phyloP scores from a whole-genome alignment of 1,140 invertebrate species.

The Kradibia gibbosae region DNA sequence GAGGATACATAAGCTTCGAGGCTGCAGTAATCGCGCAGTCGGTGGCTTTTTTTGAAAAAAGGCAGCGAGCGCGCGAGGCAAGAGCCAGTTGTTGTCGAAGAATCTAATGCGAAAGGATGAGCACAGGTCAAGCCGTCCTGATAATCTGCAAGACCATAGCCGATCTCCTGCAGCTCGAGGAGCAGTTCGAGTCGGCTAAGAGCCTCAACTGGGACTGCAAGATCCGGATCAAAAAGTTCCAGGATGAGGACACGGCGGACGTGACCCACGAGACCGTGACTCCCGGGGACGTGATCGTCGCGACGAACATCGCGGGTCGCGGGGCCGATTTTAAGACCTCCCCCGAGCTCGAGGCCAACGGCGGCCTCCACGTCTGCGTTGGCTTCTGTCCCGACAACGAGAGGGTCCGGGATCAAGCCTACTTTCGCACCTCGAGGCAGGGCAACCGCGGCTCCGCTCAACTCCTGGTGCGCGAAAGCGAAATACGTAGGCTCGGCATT shows the following conservation, averaged over 20 bases:
- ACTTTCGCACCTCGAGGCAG: slow-evolving; percentile 63
- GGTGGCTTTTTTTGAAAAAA: too few species aligned
- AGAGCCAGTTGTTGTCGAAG: background rate
- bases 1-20: too few species aligned
- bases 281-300: slow-evolving; percentile 59
- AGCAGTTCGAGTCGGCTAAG: slow-evolving; percentile 50
- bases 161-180: slow-evolving; percentile 43
- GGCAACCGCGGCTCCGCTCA: slow-evolving; percentile 61
- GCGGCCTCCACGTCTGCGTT: slow-evolving; percentile 66
- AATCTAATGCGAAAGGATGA: background rate
- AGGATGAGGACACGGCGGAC: slow-evolving; percentile 39
- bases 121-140: slow-evolving; percentile 50
- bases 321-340: slow-evolving; percentile 67
- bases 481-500: slow-evolving; percentile 28
- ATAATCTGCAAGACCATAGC: slow-evolving; percentile 61
- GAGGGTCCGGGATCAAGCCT: slow-evolving; percentile 66
- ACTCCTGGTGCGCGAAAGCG: slow-evolving; percentile 49
- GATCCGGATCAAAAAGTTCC: slow-evolving; percentile 46
- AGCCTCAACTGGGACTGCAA: slow-evolving; percentile 26
- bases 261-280: slow-evolving; percentile 39
- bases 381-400: slow-evolving; percentile 63
- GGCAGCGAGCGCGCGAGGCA: background rate
- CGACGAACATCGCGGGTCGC: slow-evolving; percentile 68
- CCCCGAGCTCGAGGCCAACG: slow-evolving; percentile 54
- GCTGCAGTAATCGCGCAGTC: too few species aligned